Evolutionary conservation across 1,140 invertebrate species (phyloP), one percentile per base, ranked within the genome.

Genomic region (Vollenhovia emeryi): DNA sequence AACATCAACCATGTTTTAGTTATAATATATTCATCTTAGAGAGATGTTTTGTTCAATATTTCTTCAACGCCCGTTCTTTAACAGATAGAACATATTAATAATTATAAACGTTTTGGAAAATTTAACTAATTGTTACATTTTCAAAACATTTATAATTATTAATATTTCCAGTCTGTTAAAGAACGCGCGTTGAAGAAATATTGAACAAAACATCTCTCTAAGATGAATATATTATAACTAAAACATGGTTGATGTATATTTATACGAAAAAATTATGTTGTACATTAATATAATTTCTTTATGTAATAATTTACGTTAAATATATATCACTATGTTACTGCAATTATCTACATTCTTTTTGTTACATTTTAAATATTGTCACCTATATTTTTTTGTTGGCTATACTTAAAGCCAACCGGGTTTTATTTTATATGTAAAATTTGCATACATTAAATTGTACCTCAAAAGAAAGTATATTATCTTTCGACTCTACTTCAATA

Each of bases 111-210:
- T n/a, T n/a, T n/a, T n/a, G n/a, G n/a, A n/a, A n/a, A n/a, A n/a
- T n/a, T n/a, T n/a, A n/a, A n/a, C n/a, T n/a, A n/a, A n/a, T n/a
- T n/a, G n/a, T n/a, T n/a, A n/a, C n/a, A n/a, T n/a, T n/a, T n/a
- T n/a, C n/a, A n/a, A n/a, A n/a, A n/a, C 40, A 36, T 71, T n/a
- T 71, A 52, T 71, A 21, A 71, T 71, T 71, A n/a, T 71, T 27
- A 52, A 13, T 45, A 68, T 68, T 27, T 45, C 1, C 5, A 6
- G 7, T 43, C 45, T 48, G 40, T 68, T 68, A 45, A 68, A 45
- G 6, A 48, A n/a, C n/a, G n/a, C 27, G 15, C 4, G 24, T 48
- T 68, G 7, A 8, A 48, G 27, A 68, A 45, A 68, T 48, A 0
- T 45, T 36, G 6, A 36, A 45, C 45, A 45, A 43, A 45, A 18